Percentiles rank a stretch among this genome's conserved stretches.
These are phyloP conservation scores for Labeo catla DNA, from an alignment of 2,113 vertebrate species.

Conservation along the genomic window DNA sequence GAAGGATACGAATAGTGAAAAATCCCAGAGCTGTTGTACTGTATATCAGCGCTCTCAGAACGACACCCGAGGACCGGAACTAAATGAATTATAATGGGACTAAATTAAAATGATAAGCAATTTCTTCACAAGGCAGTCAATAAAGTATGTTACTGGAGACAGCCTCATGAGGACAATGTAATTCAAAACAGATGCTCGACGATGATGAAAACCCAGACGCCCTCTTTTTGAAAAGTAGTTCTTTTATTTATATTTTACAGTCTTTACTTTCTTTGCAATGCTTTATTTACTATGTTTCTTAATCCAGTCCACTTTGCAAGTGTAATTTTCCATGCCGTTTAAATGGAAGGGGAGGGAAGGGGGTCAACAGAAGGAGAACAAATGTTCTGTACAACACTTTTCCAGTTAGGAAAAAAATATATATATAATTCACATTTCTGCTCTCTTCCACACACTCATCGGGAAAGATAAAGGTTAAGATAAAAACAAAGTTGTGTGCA, in stretches of 20 bases:
- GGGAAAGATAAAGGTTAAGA: constrained; percentile 57
- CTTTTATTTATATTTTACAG: constrained; percentile 84
- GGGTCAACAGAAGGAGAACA: constrained; percentile 48
- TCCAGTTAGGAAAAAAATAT: constrained; percentile 61
- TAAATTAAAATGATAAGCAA: constrained; percentile 22
- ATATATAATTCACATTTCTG: constrained; percentile 69
- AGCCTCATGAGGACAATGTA: neutral
- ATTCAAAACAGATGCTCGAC: neutral
- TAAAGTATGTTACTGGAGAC: neutral
- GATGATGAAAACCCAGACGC: neutral
- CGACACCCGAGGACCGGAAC: neutral
- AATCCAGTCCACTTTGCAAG: constrained; percentile 54
- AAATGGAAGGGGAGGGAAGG: constrained; percentile 60
- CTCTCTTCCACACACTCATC: constrained; percentile 60
- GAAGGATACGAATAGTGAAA: neutral
- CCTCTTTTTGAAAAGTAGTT: constrained; percentile 77
- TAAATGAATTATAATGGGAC: neutral
- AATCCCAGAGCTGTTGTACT: neutral
- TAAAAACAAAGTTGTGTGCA: constrained; percentile 62
- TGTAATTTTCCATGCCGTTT: constrained; percentile 72
- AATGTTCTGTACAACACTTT: constrained; percentile 72
- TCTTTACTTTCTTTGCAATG: constrained; percentile 78
- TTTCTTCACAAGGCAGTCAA: constrained; percentile 2
- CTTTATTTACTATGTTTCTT: constrained; percentile 69
- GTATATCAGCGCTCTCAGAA: neutral